phyloP scores from a whole-genome alignment of 35 echinoderm and acorn worm species.

The Hemicentrotus pulcherrimus region DNA sequence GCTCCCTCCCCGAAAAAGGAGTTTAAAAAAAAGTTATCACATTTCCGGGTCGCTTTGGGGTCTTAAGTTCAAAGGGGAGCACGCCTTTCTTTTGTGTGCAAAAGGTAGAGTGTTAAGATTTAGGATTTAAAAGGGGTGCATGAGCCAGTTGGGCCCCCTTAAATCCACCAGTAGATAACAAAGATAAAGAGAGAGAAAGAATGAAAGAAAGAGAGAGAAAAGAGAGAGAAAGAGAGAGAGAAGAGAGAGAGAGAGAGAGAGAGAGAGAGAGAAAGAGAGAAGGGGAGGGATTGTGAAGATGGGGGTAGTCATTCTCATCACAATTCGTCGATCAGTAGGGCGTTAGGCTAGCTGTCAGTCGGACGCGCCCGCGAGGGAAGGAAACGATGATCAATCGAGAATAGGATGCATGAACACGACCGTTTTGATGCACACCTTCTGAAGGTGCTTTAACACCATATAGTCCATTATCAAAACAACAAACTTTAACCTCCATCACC shows the following conservation, averaged over 20 bases:
- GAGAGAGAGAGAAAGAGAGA: no score
- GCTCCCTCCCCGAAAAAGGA: no score
- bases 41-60: no score
- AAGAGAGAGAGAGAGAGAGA: no score
- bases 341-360: background rate
- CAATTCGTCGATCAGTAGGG: background rate
- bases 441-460: background rate
- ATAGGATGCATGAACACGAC: background rate
- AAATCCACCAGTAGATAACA: background rate
- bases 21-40: no score
- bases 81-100: no score
- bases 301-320: background rate
- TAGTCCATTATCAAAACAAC: background rate
- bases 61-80: no score
- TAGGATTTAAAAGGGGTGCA: no score
- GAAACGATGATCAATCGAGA: background rate
- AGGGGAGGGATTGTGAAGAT: background rate
- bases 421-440: background rate
- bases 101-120: no score
- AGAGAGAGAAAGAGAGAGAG: no score
- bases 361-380: background rate
- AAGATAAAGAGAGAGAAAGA: no score
- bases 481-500: background rate
- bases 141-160: background rate
- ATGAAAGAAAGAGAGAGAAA: no score